Percentiles rank a stretch among this genome's conserved stretches.
Conservation (phyloP, 1,140 invertebrate genomes). For the Batillaria attramentaria region DNA sequence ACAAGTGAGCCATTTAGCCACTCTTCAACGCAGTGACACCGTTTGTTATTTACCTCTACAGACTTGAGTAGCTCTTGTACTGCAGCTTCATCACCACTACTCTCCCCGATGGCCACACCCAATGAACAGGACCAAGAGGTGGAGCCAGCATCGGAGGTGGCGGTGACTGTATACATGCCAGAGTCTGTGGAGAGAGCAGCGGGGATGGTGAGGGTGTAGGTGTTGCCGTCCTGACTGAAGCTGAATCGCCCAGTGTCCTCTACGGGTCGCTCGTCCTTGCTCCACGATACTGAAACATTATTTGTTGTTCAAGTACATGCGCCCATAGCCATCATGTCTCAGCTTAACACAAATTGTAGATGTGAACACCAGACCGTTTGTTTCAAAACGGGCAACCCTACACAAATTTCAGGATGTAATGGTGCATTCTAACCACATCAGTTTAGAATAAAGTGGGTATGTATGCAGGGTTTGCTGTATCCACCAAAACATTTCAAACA, state of each 20-base stretch:
- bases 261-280: slow-evolving; percentile 90
- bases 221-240: slow-evolving; percentile 82
- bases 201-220: slow-evolving; percentile 82
- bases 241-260: slow-evolving; percentile 84
- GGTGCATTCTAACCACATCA: not conserved
- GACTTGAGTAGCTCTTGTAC: slow-evolving; percentile 59
- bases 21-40: too few species aligned
- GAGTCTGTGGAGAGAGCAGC: slow-evolving; percentile 84
- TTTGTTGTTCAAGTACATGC: too few species aligned
- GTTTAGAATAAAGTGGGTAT: not conserved
- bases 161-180: slow-evolving; percentile 91
- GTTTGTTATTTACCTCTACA: slow-evolving; percentile 61
- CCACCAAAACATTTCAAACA: too few species aligned
- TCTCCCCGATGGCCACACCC: slow-evolving; percentile 56
- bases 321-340: too few species aligned
- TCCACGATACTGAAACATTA: slow-evolving; percentile 81
- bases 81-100: slow-evolving; percentile 57
- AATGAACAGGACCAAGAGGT: slow-evolving; percentile 61
- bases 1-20: too few species aligned
- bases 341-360: slow-evolving; percentile 14
- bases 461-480: not conserved
- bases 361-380: not conserved
- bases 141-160: slow-evolving; percentile 70
- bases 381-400: not conserved
- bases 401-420: not conserved